These are phyloP conservation scores for Germaria angustata DNA, from an alignment of 2,888 invertebrate species.

Conservation along the genomic window DNA sequence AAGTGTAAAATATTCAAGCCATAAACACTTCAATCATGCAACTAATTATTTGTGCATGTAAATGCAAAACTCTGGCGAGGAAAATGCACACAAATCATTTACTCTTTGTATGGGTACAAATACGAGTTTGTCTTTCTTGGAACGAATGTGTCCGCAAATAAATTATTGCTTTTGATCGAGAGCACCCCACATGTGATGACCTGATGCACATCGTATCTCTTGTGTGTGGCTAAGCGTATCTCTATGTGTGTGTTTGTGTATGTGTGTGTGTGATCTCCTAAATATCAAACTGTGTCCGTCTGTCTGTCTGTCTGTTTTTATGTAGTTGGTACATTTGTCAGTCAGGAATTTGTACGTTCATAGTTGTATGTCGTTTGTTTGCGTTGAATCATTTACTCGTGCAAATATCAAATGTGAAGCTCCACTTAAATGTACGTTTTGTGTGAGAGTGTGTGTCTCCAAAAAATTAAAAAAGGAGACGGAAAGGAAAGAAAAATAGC, in stretches of 20 bases:
- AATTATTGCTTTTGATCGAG: constrained; percentile 57
- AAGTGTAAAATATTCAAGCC: constrained; percentile 65
- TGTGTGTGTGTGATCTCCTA: no score
- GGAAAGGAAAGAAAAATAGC: not conserved
- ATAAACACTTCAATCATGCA: not conserved
- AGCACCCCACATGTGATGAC: constrained; percentile 64
- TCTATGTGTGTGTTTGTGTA: not conserved
- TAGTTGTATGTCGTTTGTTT: constrained; percentile 5
- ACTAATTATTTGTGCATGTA: no score
- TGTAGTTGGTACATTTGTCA: not conserved
- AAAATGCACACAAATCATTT: not conserved
- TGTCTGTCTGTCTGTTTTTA: not conserved
- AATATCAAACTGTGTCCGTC: not conserved
- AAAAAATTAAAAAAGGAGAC: not conserved
- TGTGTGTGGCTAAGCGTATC: not conserved
- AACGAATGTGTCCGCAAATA: constrained; percentile 50
- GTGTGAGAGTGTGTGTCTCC: constrained; percentile 19
- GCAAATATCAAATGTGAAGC: constrained; percentile 26
- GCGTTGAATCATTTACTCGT: no score
- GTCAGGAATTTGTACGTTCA: not conserved
- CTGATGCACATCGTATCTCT: constrained; percentile 32
- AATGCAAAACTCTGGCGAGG: not conserved
- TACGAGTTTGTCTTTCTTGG: not conserved
- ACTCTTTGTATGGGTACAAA: not conserved
- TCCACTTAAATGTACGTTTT: constrained; percentile 8